Percentiles rank a stretch among this genome's conserved stretches.
phyloP scores from a whole-genome alignment of 2,888 invertebrate genomes.

The Meiosimyza decipiens region DNA sequence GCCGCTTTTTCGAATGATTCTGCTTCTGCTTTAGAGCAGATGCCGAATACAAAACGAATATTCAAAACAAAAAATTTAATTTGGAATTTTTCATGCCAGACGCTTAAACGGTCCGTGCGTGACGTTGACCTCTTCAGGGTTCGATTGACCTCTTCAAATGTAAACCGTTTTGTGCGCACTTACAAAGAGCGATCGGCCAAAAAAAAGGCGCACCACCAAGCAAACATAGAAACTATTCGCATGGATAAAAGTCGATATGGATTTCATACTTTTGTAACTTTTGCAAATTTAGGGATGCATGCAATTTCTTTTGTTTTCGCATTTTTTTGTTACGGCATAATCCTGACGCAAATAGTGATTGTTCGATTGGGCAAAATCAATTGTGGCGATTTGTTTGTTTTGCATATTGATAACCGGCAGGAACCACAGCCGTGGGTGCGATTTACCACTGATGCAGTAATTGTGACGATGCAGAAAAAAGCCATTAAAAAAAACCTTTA shows the following conservation, averaged over 20 bases:
- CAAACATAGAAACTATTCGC: too few species aligned
- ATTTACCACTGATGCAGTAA: too few species aligned
- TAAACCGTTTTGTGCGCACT: too few species aligned
- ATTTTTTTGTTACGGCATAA: too few species aligned
- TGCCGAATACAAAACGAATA: neutral
- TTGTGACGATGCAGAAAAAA: too few species aligned
- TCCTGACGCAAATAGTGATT: neutral
- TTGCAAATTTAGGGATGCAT: neutral
- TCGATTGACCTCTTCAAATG: constrained; percentile 16
- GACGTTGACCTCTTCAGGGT: constrained; percentile 14
- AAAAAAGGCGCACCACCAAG: too few species aligned
- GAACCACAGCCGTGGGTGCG: neutral
- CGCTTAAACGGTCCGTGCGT: constrained; percentile 8
- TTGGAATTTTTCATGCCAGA: neutral
- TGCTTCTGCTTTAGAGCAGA: neutral
- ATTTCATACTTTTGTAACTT: too few species aligned
- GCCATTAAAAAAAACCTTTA: too few species aligned
- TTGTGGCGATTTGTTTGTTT: constrained; percentile 15
- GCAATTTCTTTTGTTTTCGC: neutral
- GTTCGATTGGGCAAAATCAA: constrained; percentile 11
- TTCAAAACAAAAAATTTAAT: neutral
- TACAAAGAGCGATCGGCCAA: too few species aligned
- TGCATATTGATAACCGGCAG: constrained; percentile 1
- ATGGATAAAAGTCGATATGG: too few species aligned
- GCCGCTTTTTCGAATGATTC: too few species aligned